Percentiles rank a stretch among this genome's conserved stretches.
These are phyloP conservation scores for Dilophus febrilis DNA, from an alignment of 2,888 invertebrate species.

Conservation along the genomic window DNA sequence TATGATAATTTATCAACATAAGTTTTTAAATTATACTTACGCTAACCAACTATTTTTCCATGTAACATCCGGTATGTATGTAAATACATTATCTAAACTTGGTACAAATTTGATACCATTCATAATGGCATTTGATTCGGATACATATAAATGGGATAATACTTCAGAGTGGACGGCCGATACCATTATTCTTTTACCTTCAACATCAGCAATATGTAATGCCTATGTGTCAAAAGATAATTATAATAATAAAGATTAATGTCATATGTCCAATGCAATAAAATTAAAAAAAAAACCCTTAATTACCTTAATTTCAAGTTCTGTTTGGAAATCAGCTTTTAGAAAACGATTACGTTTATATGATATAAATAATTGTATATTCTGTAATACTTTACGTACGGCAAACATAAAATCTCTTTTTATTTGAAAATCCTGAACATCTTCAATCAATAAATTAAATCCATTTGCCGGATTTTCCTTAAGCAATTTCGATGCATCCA, in stretches of 20 bases:
- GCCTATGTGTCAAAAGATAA: conserved; percentile 26
- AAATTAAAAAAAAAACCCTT: no score
- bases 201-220: conserved; percentile 72
- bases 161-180: conserved; percentile 63
- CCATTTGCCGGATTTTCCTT: conserved; percentile 10
- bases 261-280: background rate
- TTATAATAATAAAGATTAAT: background rate
- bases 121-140: conserved; percentile 46
- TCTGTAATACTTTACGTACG: conserved; percentile 40
- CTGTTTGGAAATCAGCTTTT: conserved; percentile 58
- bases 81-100: conserved; percentile 64
- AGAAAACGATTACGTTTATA: conserved; percentile 53
- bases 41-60: conserved; percentile 70
- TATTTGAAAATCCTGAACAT: conserved; percentile 67
- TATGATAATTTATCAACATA: background rate
- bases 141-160: conserved; percentile 63
- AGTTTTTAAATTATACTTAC: conserved; percentile 34
- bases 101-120: conserved; percentile 53
- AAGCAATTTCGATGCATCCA: conserved; percentile 14
- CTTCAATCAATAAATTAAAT: conserved; percentile 34
- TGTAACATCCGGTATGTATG: conserved; percentile 66
- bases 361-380: conserved; percentile 55
- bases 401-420: conserved; percentile 76
- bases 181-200: conserved; percentile 61
- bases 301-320: conserved; percentile 32